Evolutionary conservation across 2,797 vertebrate species (phyloP), one percentile per base, ranked within the genome.

Genomic region (Lutjanus argentimaculatus): DNA sequence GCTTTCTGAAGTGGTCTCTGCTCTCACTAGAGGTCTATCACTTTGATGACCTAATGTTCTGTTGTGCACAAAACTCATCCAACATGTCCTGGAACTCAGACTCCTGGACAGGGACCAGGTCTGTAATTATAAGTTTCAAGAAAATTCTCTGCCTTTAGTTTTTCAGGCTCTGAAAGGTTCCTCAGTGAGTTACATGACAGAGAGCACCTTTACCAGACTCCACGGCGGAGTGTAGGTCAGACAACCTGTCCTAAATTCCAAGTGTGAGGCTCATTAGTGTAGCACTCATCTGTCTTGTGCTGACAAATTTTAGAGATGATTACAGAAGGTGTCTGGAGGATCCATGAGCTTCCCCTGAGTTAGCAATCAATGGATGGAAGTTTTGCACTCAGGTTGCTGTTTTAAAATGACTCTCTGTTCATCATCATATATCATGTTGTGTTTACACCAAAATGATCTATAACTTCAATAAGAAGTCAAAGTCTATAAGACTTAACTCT

Each of bases 221-320:
- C 16, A 57, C 22, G 49, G 53, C 53, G n/a, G 36, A 58, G 40
- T 42, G 6, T 42, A n/a, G 16, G 52, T 78, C 52, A 30, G 62
- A 55, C 49, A 43, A 56, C 6, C 11, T 25, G 46, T 57, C n/a
- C 42, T 67, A 51, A 25, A n/a, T 43, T 49, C 17, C 45, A 19
- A 58, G 19, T 8, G 21, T 59, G 62, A 70, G 30, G 11, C 16
- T 64, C 1, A 59, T 68, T 61, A 21, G 22, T 42, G 43, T 21
- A 46, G 7, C 0, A 5, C 67, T 76, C 72, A 67, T 80, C 64
- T 58, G n/a, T 75, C 72, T 71, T 72, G 17, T 61, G 21, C 64
- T 68, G 68, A 80, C 72, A 72, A 49, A 62, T 48, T 59, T 67
- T 53, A 36, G 19, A 73, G 70, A 72, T 52, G 12, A 68, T 72